phyloP scores from a whole-genome alignment of 2,888 invertebrate species.

The Strigamia transsilvanica region DNA sequence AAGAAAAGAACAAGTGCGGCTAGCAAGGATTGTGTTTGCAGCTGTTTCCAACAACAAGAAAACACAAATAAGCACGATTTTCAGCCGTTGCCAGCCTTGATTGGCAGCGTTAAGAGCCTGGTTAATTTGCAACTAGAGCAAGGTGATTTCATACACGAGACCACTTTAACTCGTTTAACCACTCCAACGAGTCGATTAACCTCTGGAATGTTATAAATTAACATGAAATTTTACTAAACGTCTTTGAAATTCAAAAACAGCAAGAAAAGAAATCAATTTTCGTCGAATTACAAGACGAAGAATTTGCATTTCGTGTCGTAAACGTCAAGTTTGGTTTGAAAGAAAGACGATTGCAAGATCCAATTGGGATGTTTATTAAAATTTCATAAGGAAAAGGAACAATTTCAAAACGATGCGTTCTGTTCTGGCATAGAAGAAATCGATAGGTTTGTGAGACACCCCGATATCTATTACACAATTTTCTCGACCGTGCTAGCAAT shows the following conservation, averaged over 20 bases:
- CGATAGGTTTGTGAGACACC: constrained; percentile 22
- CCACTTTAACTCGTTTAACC: constrained; percentile 48
- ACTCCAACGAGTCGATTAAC: constrained; percentile 47
- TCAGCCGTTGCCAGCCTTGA: constrained; percentile 26
- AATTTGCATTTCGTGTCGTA: no score
- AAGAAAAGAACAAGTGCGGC: constrained; percentile 44
- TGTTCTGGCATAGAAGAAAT: neutral
- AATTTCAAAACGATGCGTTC: neutral
- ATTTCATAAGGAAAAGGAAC: constrained; percentile 6
- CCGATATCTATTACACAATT: constrained; percentile 45
- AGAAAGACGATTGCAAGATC: neutral
- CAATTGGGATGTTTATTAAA: constrained; percentile 28
- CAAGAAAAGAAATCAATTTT: no score
- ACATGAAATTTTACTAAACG: neutral
- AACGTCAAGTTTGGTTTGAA: neutral
- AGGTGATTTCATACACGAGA: constrained; percentile 33
- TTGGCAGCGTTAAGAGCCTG: constrained; percentile 13
- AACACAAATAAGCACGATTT: constrained; percentile 26
- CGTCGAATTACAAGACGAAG: no score
- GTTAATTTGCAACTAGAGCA: constrained; percentile 2
- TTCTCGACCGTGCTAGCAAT: constrained; percentile 38
- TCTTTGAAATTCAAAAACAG: neutral
- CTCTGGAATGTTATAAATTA: constrained; percentile 26
- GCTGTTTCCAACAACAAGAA: constrained; percentile 50
- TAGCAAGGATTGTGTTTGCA: constrained; percentile 44